These are phyloP conservation scores for Drosophila paulistorum DNA, from an alignment of 1,140 invertebrate species.

Conservation along the genomic window DNA sequence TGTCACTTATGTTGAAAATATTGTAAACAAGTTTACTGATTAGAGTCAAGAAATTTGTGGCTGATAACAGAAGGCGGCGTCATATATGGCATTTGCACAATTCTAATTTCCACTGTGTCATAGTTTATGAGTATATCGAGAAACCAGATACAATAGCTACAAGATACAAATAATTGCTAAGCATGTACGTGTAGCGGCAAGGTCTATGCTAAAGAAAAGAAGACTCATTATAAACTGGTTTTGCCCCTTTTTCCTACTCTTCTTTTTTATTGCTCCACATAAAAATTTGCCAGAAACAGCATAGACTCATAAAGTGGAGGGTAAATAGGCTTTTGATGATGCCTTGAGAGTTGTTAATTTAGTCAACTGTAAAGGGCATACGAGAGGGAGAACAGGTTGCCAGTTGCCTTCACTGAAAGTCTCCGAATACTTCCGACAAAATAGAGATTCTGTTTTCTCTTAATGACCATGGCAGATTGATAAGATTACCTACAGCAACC, in stretches of 20 bases:
- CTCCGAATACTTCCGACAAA: conserved; percentile 6
- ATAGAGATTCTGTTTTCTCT: neutral
- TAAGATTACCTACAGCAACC: neutral
- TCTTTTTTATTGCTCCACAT: conserved; percentile 8
- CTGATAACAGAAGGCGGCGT: neutral
- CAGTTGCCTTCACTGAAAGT: conserved; percentile 7
- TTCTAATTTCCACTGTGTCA: conserved; percentile 24
- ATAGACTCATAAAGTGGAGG: conserved; percentile 2
- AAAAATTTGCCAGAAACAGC: conserved; percentile 10
- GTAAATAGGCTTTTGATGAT: conserved; percentile 11
- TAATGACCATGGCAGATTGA: neutral
- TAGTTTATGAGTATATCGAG: conserved; percentile 23
- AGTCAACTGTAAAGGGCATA: conserved; percentile 22
- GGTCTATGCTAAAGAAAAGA: neutral
- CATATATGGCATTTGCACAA: conserved; percentile 22
- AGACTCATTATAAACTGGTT: conserved; percentile 1
- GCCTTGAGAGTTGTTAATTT: conserved; percentile 21
- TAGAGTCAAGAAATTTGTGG: conserved; percentile 31
- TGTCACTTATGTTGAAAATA: conserved; percentile 62
- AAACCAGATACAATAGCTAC: conserved; percentile 30
- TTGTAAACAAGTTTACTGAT: conserved; percentile 62
- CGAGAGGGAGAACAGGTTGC: neutral
- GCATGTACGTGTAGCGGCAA: neutral
- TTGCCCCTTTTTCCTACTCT: neutral
- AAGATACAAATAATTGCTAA: conserved; percentile 35